Evolutionary conservation across 30 jellyfish, hydroid and myxozoan genomes (phyloP), one percentile per base, ranked within the genome.

Genomic region (Hydractinia echinata): DNA sequence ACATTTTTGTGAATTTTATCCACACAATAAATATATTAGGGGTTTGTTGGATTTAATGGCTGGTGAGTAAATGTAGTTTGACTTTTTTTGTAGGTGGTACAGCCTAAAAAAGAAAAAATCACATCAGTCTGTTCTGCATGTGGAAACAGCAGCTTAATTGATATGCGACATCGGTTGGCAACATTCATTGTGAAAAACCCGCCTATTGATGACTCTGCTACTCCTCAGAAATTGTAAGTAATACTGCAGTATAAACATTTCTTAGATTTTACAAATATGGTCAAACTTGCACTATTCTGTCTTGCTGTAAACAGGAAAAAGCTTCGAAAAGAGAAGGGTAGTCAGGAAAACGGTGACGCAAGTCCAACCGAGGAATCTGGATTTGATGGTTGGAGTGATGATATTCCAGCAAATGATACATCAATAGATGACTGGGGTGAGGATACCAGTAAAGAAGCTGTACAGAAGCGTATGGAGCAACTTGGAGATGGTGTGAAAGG

Each of bases 361-460:
- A 80, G 87, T 69, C 87, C 87, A 62, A 80, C 87, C 10, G 87
- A 80, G 5, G 87, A 80, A 80, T 80, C 87, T 5, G 87, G 87
- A 4, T 80, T 80, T 61, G 82, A 80, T 80, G 87, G 87, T 7
- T 80, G 87, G 87, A 80, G 87, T 80, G 87, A 80, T 80, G 87
- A 80, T 3, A 30, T 71, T 8, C 87, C 87, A 60, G 21, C 66
- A 8, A 67, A 20, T 16, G 30, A 62, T 52, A 21, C 85, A 5
- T 52, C 19, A 21, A 60, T 83, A 71, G 99, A 95, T 55, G 98
- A 90, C 10, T 95, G 99, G 99, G 67, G 89, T 55, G 95, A 81
- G 54, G 99, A 95, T 56, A 83, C 96, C 6, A 90, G 99, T 30
- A 94, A 90, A 51, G 99, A 89, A 56, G 99, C 99, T 10, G 89